Conservation (phyloP, 2,797 vertebrate species). For the Cryptoprocta ferox region DNA sequence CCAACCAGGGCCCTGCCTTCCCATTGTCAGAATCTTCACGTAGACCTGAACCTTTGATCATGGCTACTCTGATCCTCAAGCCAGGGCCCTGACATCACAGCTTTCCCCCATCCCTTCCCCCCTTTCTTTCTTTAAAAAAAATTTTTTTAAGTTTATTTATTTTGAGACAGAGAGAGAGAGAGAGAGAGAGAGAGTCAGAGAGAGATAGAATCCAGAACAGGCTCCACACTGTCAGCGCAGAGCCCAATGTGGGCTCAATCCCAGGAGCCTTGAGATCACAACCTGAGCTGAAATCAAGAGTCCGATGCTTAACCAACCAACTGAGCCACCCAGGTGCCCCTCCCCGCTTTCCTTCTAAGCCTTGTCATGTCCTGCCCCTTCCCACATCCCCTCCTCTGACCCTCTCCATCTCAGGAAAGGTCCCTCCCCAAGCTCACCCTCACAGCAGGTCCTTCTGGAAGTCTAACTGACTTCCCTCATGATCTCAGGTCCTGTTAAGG, state of each 20-base stretch:
- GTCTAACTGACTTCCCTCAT: not conserved
- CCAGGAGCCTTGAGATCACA: too few species aligned
- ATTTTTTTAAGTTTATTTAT: too few species aligned
- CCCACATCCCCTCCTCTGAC: not conserved
- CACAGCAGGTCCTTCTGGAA: not conserved
- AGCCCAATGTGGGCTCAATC: too few species aligned
- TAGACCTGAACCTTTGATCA: not conserved
- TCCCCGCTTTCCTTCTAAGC: not conserved
- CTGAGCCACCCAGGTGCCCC: too few species aligned
- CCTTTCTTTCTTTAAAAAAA: not conserved
- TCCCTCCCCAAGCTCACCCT: not conserved
- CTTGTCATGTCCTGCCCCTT: not conserved
- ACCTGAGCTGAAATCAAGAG: too few species aligned
- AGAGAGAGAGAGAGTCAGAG: too few species aligned
- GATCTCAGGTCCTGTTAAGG: not conserved
- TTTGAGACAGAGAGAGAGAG: too few species aligned
- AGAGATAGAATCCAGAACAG: too few species aligned
- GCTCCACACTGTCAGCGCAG: too few species aligned
- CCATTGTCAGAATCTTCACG: not conserved
- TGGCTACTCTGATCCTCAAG: not conserved
- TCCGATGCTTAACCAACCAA: too few species aligned
- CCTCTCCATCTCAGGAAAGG: not conserved
- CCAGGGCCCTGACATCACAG: fast-evolving
- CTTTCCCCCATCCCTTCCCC: not conserved
- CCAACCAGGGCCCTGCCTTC: not conserved